Evolutionary conservation across 2,888 invertebrate genomes (phyloP).

Genomic region (Tenthredo scrophulariae): DNA sequence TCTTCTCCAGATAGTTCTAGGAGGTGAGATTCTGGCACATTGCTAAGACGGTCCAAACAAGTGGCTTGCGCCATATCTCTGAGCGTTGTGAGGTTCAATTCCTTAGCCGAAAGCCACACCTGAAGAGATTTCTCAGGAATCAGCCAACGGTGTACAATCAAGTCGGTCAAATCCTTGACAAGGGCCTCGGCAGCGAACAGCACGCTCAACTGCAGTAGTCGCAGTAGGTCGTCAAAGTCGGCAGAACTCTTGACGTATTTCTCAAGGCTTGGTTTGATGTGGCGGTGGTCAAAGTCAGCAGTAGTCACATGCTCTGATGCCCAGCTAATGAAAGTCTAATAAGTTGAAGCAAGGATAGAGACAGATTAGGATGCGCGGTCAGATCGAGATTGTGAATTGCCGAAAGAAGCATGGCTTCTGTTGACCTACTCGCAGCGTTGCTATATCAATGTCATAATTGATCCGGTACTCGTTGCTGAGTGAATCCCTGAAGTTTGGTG

Average conservation of each 20-base stretch:
- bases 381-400: background rate
- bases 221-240: conserved; percentile 61
- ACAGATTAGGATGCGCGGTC: background rate
- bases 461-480: conserved; percentile 65
- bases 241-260: conserved; percentile 59
- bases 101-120: conserved; percentile 68
- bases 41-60: conserved; percentile 68
- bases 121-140: conserved; percentile 64
- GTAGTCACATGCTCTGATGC: background rate
- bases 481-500: conserved; percentile 68
- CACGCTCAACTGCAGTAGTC: conserved; percentile 67
- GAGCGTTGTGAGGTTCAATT: conserved; percentile 64
- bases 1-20: conserved; percentile 58
- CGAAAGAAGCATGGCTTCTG: background rate
- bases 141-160: conserved; percentile 65
- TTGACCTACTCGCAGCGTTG: conserved; percentile 65
- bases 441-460: conserved; percentile 66
- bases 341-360: background rate
- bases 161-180: conserved; percentile 64
- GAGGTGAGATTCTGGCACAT: conserved; percentile 57
- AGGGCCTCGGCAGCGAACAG: conserved; percentile 67
- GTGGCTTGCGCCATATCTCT: conserved; percentile 63
- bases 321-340: conserved; percentile 29
- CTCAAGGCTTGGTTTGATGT: conserved; percentile 62
- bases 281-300: conserved; percentile 29